Evolutionary conservation across 2,113 vertebrate genomes (phyloP), one percentile per base, ranked within the genome.

Genomic region (Australoheros scitulus): DNA sequence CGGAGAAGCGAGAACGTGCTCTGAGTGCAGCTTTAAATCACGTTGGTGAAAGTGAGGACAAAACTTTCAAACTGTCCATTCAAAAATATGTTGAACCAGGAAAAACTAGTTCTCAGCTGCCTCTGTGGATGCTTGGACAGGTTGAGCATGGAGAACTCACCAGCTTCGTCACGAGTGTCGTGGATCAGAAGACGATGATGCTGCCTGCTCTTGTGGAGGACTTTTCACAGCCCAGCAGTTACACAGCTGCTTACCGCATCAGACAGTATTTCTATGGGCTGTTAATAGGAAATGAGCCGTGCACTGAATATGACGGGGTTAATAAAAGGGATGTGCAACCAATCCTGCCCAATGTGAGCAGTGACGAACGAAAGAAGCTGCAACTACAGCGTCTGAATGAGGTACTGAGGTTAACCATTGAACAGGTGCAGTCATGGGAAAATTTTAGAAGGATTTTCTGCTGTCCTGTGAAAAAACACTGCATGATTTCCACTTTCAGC

Each of bases 341-440:
- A 22, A 7, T 56, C 29, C 20, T 9, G 13, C 29, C 60, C 55
- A 22, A 34, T 17, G 4, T 5, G 0, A 6, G 7, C 32, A 10
- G 11, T 11, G 47, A 7, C n/a, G 29, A 79, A 32, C 29, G 13
- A 41, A 0, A 78, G 0, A 41, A 15, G 2, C 59, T 78, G 43
- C 0, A 65, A 63, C 0, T 79, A 26, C 0, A 79, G 0, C 6
- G 0, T 47, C 78, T 80, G 22, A 20, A 80, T 29, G 0, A 80
- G 78, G 78, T 80, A 56, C 6, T 11, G 13, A 57, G 0, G 26
- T 50, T n/a, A n/a, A 38, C n/a, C 61, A 36, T 0, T 0, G 20
- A 61, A 34, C 11, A 13, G 11, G 32, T 3, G 5, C 36, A 38
- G 36, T 10, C 9, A 9, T 38, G 36, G 3, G 36, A 36, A 7